Conservation (phyloP, 1,140 invertebrate genomes). For the Glomeris maerens region DNA sequence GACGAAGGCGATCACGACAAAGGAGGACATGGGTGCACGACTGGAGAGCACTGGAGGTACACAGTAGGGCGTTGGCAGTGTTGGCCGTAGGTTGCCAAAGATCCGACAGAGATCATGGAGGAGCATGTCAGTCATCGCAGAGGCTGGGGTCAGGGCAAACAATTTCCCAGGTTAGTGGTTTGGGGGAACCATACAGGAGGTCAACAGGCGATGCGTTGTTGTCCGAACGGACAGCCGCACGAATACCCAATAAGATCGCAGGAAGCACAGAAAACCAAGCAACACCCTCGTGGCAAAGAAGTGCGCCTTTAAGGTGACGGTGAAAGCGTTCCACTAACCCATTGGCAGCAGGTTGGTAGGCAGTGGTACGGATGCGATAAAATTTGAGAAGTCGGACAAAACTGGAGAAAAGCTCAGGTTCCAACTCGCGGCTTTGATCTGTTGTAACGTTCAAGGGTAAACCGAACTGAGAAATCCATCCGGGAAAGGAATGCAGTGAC, state of each 20-base stretch:
- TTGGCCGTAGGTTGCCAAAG: too few species aligned
- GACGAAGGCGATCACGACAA: too few species aligned
- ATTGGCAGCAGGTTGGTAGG: too few species aligned
- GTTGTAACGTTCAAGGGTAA: constrained; percentile 22
- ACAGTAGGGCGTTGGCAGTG: too few species aligned
- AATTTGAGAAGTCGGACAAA: constrained; percentile 3
- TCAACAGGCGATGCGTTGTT: too few species aligned
- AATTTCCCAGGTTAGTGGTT: constrained; percentile 20
- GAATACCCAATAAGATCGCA: constrained; percentile 25
- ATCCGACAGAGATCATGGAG: too few species aligned
- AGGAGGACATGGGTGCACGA: too few species aligned
- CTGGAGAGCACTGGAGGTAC: too few species aligned
- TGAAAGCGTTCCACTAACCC: too few species aligned
- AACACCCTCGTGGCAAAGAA: constrained; percentile 5
- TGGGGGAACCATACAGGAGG: constrained; percentile 16
- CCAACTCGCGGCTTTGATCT: constrained; percentile 34
- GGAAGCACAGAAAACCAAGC: constrained; percentile 27
- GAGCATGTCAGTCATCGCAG: background rate
- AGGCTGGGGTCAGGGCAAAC: background rate
- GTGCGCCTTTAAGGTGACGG: constrained; percentile 28
- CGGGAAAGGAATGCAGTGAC: constrained; percentile 22
- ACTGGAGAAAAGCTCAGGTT: too few species aligned
- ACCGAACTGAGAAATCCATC: constrained; percentile 28
- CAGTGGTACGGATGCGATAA: too few species aligned
- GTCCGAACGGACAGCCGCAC: constrained; percentile 20